Base-by-base conservation (phyloP, 30 jellyfish, hydroid and myxozoan genomes). In the Clytia hemisphaerica region DNA sequence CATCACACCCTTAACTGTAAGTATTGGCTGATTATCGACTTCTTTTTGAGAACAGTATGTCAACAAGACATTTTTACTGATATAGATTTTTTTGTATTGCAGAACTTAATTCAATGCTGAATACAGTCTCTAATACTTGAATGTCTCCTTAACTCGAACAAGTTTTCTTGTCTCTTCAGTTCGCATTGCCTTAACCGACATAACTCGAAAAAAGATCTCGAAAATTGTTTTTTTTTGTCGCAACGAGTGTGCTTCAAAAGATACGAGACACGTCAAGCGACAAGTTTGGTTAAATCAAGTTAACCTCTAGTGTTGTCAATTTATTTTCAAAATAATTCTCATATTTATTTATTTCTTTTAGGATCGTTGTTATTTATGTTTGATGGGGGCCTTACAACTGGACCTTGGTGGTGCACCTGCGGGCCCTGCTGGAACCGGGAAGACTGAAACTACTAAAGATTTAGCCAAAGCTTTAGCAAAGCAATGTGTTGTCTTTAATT, bases 321-420 rank as follows among this genome's bases (percentile, higher is more conserved):
- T n/a, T n/a, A n/a, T n/a, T n/a, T n/a, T n/a, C n/a, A n/a, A n/a
- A n/a, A n/a, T n/a, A n/a, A n/a, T n/a, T n/a, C n/a, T 42, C 54
- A 42, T 21, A 18, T 59, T n/a, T 22, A 29, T 6, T 28, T 34
- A 29, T 44, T 63, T 26, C 19, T 50, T 36, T 15, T 53, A 76
- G 90, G 97, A 88, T 80, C 97, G 97, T 36, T 88, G 97, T 69
- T 88, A 88, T 75, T 72, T 88, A n/a, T 88, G 97, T 76, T 78
- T 88, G 40, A 88, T 88, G 97, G 97, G 97, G 0, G 97, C 97
- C 16, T 62, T 88, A 28, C 97, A 88, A 66, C 80, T 88, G 48
- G 93, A 88, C 63, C 93, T 88, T 14, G 97, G 97, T 31, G 97
- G 97, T 42, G 97, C 97, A 15, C 97, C 97, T 21, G 97, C 97